Evolutionary conservation across 2,113 vertebrate species (phyloP), one percentile per base, ranked within the genome.

Genomic region (Syngnathus floridae): DNA sequence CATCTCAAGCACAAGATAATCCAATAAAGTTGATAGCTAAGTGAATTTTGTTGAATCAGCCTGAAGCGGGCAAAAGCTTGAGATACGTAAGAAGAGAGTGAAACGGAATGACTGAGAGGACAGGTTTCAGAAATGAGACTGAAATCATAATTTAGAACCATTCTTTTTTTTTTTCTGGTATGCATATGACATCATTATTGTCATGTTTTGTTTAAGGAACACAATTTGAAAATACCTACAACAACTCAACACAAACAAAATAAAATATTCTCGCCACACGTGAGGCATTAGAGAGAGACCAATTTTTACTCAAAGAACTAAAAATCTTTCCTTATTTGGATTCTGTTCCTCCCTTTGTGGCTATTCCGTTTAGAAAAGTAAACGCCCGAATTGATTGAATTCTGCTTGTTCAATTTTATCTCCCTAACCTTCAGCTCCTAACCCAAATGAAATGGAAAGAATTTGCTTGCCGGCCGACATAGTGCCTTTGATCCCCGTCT

Each of bases 11-110:
- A 75, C 76, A 70, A 72, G 57, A 64, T 66, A 85, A 83, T 88
- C 78, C 70, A 77, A 86, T 88, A 85, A 89, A 75, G 79, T 74
- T 73, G 65, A 81, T 71, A 76, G 74, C 67, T 73, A 85, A 85
- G 71, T 77, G 77, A 82, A 71, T 84, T 61, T 82, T 85, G 70
- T 76, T 73, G 69, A 76, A 76, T 77, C 66, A 64, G 71, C 67
- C 73, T 69, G 59, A 67, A 80, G 69, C 67, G 78, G 79, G 82
- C 74, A 41, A 75, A 31, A 65, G 71, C 68, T 84, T 68, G 75
- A 73, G 43, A 75, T 72, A 76, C 73, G 86, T 80, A 88, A 65
- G 61, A 70, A 59, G 21, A 58, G 65, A 51, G 69, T 52, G 48
- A 43, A 66, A 31, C 40, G 55, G 60, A 70, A 21, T 16, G 54